Percentiles rank a stretch among this genome's conserved stretches.
These are phyloP conservation scores for Trachythela sp. DNA, from an alignment of 64 coral and sea anemone genomes.

Conservation along the genomic window DNA sequence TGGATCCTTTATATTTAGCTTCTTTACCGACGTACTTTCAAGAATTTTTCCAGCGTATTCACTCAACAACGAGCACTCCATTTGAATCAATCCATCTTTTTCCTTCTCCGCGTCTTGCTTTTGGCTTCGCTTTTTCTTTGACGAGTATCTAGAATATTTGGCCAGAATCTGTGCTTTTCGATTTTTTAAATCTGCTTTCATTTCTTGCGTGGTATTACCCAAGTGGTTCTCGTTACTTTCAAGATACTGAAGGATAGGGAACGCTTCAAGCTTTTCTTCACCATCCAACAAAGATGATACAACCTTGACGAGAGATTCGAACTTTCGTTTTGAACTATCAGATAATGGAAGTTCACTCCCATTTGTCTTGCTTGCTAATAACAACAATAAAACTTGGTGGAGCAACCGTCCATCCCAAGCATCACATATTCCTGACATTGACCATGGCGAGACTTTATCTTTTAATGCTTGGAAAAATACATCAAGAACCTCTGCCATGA, in stretches of 20 bases:
- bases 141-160: background rate
- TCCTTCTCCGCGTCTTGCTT: background rate
- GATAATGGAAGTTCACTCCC: background rate
- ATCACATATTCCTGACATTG: background rate
- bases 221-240: background rate
- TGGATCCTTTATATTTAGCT: background rate
- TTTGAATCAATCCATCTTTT: background rate
- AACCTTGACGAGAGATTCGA: background rate
- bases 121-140: background rate
- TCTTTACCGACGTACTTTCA: background rate
- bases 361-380: background rate
- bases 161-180: too few relatives aligned
- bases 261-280: background rate
- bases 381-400: background rate
- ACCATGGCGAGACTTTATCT: background rate
- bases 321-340: background rate
- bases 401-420: slow-evolving; percentile 2
- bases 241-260: background rate
- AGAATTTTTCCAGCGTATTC: slow-evolving; percentile 1
- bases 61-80: slow-evolving; percentile 4
- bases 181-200: too few relatives aligned
- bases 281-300: background rate
- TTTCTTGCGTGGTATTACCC: background rate
- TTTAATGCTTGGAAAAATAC: background rate
- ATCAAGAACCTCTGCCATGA: background rate